Percentiles rank a stretch among this genome's conserved stretches.
Evolutionary conservation across 1,140 invertebrate genomes (phyloP).

Genomic region (Proctacanthus coquilletti): DNA sequence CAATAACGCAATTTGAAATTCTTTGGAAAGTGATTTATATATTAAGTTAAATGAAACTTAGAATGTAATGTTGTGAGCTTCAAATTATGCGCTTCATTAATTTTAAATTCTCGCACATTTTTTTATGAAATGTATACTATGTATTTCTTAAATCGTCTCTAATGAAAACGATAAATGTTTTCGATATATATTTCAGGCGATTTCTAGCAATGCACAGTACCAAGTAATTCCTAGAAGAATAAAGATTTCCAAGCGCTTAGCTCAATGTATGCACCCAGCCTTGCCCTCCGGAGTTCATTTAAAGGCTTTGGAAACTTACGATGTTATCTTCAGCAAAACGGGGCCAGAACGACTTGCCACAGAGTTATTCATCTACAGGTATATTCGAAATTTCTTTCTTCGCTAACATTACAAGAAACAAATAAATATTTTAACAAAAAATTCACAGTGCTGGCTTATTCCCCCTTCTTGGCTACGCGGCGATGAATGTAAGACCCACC

Average conservation of each 20-base stretch:
- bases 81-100: no score
- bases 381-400: constrained; percentile 2
- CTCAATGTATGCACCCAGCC: constrained; percentile 90
- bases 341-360: constrained; percentile 66
- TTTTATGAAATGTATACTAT: no score
- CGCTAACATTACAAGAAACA: no score
- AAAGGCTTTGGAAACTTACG: constrained; percentile 87
- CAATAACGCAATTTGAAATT: no score
- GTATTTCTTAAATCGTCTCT: no score
- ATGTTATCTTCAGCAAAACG: constrained; percentile 84
- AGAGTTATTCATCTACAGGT: constrained; percentile 76
- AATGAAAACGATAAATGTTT: no score
- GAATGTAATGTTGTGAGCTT: no score
- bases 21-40: no score
- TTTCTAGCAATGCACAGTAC: constrained; percentile 61
- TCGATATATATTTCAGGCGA: constrained; percentile 50
- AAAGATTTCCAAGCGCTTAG: constrained; percentile 81
- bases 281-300: constrained; percentile 84
- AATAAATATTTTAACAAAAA: background rate
- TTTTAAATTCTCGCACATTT: no score
- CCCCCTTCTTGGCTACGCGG: constrained; percentile 75
- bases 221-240: constrained; percentile 80
- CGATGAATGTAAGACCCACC: constrained; percentile 76
- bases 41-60: no score
- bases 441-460: constrained; percentile 57